These are phyloP conservation scores for Fukomys damarensis DNA, from an alignment of 2,113 vertebrate genomes.

Conservation along the genomic window DNA sequence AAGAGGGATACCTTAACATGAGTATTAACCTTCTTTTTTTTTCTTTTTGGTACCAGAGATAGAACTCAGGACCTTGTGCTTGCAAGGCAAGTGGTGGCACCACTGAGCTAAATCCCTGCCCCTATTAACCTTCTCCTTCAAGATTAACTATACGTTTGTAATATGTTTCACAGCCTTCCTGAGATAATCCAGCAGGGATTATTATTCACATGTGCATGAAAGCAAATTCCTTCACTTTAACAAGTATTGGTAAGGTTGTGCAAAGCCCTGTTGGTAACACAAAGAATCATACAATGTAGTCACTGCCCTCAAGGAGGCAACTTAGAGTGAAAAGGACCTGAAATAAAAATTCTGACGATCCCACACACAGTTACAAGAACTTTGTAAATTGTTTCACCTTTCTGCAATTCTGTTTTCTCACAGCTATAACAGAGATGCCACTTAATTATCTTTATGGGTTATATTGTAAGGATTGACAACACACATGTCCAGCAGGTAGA, in stretches of 20 bases:
- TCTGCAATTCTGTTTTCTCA: slow-evolving; percentile 33
- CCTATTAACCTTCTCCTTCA: neutral
- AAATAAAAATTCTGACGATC: slow-evolving; percentile 4
- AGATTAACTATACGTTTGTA: neutral
- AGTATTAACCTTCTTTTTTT: neutral
- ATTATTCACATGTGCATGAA: neutral
- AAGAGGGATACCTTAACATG: neutral
- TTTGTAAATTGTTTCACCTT: neutral
- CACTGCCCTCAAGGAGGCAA: slow-evolving; percentile 17
- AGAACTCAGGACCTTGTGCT: too few species aligned
- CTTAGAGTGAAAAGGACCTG: neutral
- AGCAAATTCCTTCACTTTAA: slow-evolving; percentile 45
- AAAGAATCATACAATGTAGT: neutral
- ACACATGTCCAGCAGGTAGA: neutral
- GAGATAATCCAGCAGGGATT: neutral
- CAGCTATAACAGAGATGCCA: neutral
- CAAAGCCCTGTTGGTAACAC: slow-evolving; percentile 23
- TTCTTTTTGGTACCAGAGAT: too few species aligned
- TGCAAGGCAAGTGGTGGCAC: too few species aligned
- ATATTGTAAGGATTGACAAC: neutral
- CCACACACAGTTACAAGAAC: neutral
- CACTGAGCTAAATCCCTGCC: too few species aligned
- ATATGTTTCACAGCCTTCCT: neutral
- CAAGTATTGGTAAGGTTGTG: neutral
- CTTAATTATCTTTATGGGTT: slow-evolving; percentile 14